Evolutionary conservation across 2,888 invertebrate species (phyloP).

Genomic region (Elmis aenea): DNA sequence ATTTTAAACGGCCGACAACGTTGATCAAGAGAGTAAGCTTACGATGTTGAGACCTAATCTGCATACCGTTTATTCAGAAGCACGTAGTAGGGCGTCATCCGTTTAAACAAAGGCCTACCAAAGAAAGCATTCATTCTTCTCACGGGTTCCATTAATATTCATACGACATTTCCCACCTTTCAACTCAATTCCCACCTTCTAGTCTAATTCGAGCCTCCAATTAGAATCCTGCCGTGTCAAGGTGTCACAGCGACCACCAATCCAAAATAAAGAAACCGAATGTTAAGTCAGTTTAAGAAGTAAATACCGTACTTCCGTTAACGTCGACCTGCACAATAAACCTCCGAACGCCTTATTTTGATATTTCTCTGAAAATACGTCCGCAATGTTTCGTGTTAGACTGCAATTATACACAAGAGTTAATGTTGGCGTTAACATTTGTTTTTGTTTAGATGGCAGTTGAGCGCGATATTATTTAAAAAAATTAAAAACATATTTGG

Average conservation of each 20-base stretch:
- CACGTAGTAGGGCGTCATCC: slow-evolving; percentile 17
- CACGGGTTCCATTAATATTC: slow-evolving; percentile 26
- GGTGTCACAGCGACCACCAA: slow-evolving; percentile 6
- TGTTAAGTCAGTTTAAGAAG: slow-evolving; percentile 11
- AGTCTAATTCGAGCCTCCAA: slow-evolving; percentile 11
- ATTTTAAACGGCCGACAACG: too few relatives aligned
- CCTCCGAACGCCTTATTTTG: too few relatives aligned
- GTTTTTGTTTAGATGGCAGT: too few relatives aligned
- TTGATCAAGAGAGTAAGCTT: slow-evolving; percentile 7
- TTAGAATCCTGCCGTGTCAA: slow-evolving; percentile 10
- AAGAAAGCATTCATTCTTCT: slow-evolving; percentile 16
- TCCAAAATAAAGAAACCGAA: slow-evolving; percentile 8
- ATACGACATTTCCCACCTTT: slow-evolving; percentile 24
- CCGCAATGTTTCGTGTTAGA: too few relatives aligned
- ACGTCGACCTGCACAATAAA: not conserved
- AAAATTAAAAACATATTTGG: slow-evolving; percentile 5
- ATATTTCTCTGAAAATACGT: too few relatives aligned
- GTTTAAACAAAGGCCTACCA: slow-evolving; percentile 14
- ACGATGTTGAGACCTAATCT: slow-evolving; percentile 17
- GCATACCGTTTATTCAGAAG: slow-evolving; percentile 19
- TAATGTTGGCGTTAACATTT: too few relatives aligned
- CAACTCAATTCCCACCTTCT: slow-evolving; percentile 14
- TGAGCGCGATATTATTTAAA: too few relatives aligned
- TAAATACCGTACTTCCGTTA: slow-evolving; percentile 10
- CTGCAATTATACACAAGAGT: too few relatives aligned